Evolutionary conservation across 2,797 vertebrate species (phyloP), one percentile per base, ranked within the genome.

Genomic region (Allobates femoralis): DNA sequence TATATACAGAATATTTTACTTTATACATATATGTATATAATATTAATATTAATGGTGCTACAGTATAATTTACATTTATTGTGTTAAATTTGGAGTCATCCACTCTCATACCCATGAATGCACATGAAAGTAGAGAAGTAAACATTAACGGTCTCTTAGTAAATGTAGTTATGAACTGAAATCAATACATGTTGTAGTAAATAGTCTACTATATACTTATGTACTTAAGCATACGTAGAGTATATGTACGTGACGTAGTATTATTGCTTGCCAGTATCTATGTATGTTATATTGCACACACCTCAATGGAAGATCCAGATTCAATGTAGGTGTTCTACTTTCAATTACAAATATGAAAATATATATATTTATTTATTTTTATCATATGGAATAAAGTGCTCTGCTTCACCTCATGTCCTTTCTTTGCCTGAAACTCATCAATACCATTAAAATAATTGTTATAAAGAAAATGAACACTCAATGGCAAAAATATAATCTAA

Each of bases 211-310:
- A 26, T 50, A 74, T 74, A 74, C 37, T 26, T 26, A 46, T 46
- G 12, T 46, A 74, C 12, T 46, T 46, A n/a, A 11, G 78, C 14
- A n/a, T n/a, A 53, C 55, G 62, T 41, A 34, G 55, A 8, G 50
- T 73, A 23, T 4, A 71, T 73, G 26, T 58, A 55, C 55, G 21
- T 60, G 34, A 60, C 5, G 26, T 6, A 64, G 15, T 86, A 89
- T 92, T 92, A 93, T 93, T 93, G 92, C 91, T 93, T 87, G 76
- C 55, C 56, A 80, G 78, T 75, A 53, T 28, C 71, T 26, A 86
- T 89, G 85, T 85, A 89, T 89, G 85, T 90, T 89, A 90, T 67
- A 89, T 86, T 85, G 86, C 82, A 88, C 86, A 86, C 74, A 86
- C 66, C 84, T 85, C 79, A 79, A 46, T 89, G 84, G 89, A 90